These are phyloP conservation scores for Actenoides lindsayi DNA, from an alignment of 2,113 vertebrate genomes.

Conservation along the genomic window DNA sequence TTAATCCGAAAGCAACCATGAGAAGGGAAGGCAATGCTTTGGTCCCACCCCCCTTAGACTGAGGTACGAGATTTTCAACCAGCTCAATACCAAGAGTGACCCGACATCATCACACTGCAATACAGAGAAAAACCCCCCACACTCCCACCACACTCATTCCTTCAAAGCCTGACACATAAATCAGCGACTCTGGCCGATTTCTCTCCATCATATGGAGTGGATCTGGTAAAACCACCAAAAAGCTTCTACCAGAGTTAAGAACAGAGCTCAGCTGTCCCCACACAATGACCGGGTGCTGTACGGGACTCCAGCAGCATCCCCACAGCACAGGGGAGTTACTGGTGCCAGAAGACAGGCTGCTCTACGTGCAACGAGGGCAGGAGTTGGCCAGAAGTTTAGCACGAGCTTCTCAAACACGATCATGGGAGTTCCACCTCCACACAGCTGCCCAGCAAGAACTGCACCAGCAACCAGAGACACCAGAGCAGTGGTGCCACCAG, in stretches of 20 bases:
- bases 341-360: not conserved
- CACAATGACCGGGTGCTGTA: fast-evolving
- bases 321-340: fast-evolving
- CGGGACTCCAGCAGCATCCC: not conserved
- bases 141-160: not conserved
- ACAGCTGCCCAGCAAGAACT: not conserved
- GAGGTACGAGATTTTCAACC: not conserved
- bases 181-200: not conserved
- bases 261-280: fast-evolving
- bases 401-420: fast-evolving
- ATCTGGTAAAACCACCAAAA: not conserved
- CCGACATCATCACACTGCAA: not conserved
- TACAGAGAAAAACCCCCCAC: fast-evolving
- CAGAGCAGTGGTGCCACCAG: not conserved
- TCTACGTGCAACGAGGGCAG: fast-evolving
- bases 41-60: not conserved
- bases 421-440: not conserved
- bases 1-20: not conserved
- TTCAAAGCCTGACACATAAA: not conserved
- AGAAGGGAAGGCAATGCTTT: not conserved
- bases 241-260: not conserved
- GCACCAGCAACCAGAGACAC: not conserved
- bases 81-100: not conserved
- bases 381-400: fast-evolving
- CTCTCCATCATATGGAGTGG: not conserved